A percentile compares a stretch with the other conserved stretches of the same genome.
phyloP scores from a whole-genome alignment of 2,888 invertebrate genomes.

The Dioctria rufipes region DNA sequence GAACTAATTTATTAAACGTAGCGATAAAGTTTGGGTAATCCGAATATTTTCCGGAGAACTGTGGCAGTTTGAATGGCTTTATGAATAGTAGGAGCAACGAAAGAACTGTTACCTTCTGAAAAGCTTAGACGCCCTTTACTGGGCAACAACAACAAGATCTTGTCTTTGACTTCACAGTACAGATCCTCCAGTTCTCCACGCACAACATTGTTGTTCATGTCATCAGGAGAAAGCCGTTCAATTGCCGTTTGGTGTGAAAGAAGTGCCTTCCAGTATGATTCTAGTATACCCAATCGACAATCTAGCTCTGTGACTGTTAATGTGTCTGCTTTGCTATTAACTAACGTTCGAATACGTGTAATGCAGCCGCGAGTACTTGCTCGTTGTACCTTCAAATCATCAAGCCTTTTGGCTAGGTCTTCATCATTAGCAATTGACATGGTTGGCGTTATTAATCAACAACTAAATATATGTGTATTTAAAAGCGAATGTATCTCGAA shows the following conservation, averaged over 20 bases:
- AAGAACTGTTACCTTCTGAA: no score
- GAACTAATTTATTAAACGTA: no score
- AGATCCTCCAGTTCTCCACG: neutral
- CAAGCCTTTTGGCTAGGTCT: neutral
- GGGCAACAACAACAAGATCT: accelerated
- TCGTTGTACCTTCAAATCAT: neutral
- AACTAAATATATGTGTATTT: no score
- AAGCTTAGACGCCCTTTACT: no score
- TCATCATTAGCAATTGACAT: neutral
- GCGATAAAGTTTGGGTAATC: no score
- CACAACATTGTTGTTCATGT: neutral
- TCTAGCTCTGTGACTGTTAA: neutral
- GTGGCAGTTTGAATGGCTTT: no score
- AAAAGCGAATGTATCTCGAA: no score
- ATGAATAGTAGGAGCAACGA: no score
- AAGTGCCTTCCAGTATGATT: neutral
- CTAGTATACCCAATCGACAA: neutral
- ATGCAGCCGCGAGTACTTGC: neutral
- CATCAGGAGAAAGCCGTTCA: neutral
- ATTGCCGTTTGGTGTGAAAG: neutral
- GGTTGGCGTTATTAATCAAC: no score
- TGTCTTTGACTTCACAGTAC: neutral
- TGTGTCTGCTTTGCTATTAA: neutral
- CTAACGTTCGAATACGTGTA: neutral
- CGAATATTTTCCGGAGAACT: no score